Conservation (phyloP, 2,797 vertebrate genomes). For the Leucoraja ocellata region DNA sequence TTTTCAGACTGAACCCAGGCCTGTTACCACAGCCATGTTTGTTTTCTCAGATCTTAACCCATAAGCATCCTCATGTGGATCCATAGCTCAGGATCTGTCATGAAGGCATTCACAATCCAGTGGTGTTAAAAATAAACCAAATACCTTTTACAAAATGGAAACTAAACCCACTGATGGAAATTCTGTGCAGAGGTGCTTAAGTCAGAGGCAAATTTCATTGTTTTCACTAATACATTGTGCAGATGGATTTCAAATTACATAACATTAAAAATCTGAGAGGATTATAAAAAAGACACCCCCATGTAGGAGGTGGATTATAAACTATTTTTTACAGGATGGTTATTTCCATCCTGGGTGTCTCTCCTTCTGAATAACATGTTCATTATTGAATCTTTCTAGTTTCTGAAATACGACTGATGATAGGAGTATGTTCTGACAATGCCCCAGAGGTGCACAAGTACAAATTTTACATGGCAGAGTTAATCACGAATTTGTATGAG, state of each 20-base stretch:
- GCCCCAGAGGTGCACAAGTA: neutral
- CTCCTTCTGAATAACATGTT: neutral
- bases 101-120: neutral
- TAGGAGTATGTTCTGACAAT: neutral
- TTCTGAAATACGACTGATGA: neutral
- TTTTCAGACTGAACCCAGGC: no score
- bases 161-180: neutral
- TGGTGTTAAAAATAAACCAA: neutral
- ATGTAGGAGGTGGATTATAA: neutral
- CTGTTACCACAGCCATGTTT: no score
- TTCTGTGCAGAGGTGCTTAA: neutral
- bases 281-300: neutral
- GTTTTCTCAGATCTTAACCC: no score
- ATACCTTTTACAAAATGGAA: neutral
- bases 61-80: neutral
- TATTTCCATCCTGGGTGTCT: neutral
- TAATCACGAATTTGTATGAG: no score
- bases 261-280: no score
- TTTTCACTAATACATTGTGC: neutral
- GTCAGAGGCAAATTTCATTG: neutral
- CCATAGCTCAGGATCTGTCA: neutral
- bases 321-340: neutral
- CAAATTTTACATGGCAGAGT: no score
- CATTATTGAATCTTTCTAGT: neutral
- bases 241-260: neutral